Base-by-base conservation (phyloP, 2,113 vertebrate genomes). In the Scolopax mira region DNA sequence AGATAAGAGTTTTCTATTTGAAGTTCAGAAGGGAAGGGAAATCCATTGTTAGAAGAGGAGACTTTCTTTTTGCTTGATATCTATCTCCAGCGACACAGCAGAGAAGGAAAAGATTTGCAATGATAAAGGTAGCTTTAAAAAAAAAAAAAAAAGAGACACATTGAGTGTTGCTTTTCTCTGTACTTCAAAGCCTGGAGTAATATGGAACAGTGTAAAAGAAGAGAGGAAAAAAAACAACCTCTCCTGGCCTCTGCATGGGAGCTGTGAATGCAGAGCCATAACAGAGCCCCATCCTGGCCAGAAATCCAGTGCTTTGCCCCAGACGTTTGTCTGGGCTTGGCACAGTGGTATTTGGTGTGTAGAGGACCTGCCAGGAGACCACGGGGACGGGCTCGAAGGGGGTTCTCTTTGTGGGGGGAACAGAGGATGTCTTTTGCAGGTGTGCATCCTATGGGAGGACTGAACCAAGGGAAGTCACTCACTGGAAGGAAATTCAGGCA, bases 1-100 rank as follows among this genome's bases (percentile, higher is more conserved):
- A 97, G 97, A 97, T 97, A 97, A 96, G 96, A 96, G 95, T 94
- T 97, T 96, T 96, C 96, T 96, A 95, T 97, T 97, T 97, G 97
- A 97, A 97, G 96, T 97, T 96, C 97, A 97, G 96, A 97, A 97
- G 93, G 93, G 96, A 97, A 97, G 95, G 96, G 97, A 97, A 97
- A 96, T 97, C 96, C 95, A 97, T 97, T 97, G 96, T 97, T 97
- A 96, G 90, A 96, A 96, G 95, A 91, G 90, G 90, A 97, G 94
- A 97, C 95, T 89, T 97, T 97, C 95, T 97, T 97, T 97, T 95
- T 96, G 86, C 96, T 96, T 97, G 96, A 94, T 97, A 95, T 78
- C 96, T 96, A 96, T 97, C 97, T 97, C 87, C 89, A 96, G 70
- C 86, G 13, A 96, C 96, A 97, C 93, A 96, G 97, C 89, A 0